Evolutionary conservation across 2,888 invertebrate species (phyloP).

Genomic region (Ceriagrion tenellum): DNA sequence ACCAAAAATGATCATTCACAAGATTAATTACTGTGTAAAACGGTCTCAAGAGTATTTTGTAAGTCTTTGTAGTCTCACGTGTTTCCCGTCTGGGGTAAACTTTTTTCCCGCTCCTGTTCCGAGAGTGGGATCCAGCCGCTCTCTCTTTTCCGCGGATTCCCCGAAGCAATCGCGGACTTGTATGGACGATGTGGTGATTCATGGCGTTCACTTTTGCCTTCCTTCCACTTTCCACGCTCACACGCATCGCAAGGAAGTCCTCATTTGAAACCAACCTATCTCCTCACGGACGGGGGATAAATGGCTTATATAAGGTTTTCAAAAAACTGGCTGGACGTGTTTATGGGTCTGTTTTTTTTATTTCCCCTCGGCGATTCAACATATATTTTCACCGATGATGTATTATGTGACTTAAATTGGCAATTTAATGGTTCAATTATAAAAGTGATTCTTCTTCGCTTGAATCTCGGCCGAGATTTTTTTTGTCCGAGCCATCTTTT

Average conservation of each 20-base stretch:
- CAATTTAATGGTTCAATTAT: not conserved
- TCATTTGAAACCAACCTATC: not conserved
- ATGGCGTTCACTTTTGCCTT: not conserved
- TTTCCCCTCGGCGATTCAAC: not conserved
- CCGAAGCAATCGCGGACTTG: not conserved
- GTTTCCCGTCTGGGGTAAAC: not conserved
- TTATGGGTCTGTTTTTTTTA: not conserved
- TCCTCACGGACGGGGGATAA: not conserved
- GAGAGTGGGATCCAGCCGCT: not conserved
- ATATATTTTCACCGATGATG: not conserved
- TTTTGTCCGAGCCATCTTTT: not conserved
- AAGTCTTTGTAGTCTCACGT: not conserved
- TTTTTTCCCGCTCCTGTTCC: not conserved
- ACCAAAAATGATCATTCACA: too few relatives aligned
- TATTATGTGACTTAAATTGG: not conserved
- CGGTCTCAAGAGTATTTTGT: not conserved
- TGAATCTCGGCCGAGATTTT: not conserved
- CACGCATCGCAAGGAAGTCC: not conserved
- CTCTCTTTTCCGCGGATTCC: not conserved
- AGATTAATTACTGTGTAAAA: too few relatives aligned
- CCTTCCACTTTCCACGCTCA: not conserved
- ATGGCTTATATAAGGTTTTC: slow-evolving; percentile 17
- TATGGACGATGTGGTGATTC: not conserved
- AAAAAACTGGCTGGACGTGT: slow-evolving; percentile 16
- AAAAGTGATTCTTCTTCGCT: not conserved